Percentiles rank a stretch among this genome's conserved stretches.
Conservation (phyloP, 2,888 invertebrate genomes). For the Euzetes globulus region DNA sequence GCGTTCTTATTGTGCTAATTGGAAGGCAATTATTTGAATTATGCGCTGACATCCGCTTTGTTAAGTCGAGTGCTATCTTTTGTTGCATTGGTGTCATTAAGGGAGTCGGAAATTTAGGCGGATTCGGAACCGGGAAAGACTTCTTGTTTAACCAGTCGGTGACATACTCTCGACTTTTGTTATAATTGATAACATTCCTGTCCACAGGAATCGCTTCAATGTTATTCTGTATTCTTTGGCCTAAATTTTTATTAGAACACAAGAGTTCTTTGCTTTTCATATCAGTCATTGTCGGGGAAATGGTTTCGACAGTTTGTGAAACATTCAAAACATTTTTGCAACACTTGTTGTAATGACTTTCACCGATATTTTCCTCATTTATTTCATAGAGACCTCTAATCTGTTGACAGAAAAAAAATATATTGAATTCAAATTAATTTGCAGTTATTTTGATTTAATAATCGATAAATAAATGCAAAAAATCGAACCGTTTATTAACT, state of each 20-base stretch:
- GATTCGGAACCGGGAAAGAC: background rate
- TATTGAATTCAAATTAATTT: background rate
- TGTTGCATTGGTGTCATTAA: background rate
- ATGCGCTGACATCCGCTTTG: background rate
- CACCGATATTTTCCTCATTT: background rate
- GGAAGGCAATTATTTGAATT: background rate
- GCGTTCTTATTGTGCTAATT: background rate
- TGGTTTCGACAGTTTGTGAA: background rate
- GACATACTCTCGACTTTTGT: background rate
- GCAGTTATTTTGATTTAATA: background rate
- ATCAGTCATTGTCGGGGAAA: background rate
- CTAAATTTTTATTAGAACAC: background rate
- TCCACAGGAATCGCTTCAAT: background rate
- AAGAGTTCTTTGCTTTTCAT: background rate
- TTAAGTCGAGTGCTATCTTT: constrained; percentile 9
- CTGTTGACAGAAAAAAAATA: background rate
- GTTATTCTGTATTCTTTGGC: background rate
- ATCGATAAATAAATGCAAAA: background rate
- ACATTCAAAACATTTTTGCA: background rate
- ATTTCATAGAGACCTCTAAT: constrained; percentile 9
- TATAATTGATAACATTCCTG: background rate
- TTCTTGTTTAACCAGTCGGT: constrained; percentile 1
- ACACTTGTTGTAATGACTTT: background rate
- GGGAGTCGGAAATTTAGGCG: background rate
- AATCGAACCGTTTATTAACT: constrained; percentile 11